Base-by-base conservation (phyloP, 1,140 invertebrate genomes). In the Bombus superbus region DNA sequence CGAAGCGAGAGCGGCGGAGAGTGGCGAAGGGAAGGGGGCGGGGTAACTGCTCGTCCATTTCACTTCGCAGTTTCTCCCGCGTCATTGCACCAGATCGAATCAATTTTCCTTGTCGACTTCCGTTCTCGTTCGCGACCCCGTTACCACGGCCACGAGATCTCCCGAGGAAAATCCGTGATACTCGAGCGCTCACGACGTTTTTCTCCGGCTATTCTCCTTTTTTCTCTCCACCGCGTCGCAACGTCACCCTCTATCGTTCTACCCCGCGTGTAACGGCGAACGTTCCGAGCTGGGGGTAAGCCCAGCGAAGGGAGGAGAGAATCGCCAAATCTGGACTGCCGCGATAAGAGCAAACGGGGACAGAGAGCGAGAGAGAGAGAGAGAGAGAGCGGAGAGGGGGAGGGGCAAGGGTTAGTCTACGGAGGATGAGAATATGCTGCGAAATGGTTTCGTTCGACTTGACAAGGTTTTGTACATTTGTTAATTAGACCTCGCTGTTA, bases 41-140 rank as follows among this genome's bases (percentile, higher is more conserved):
- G 40, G 32, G 9, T 69, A 64, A 62, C 74, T 15, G 38, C 72
- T 59, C 68, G 79, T 89, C 74, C 80, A 77, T 89, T 89, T 73
- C 84, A 86, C 71, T 83, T 86, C 47, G 88, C 77, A 81, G 84
- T 89, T 89, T 89, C 87, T 89, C 80, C 74, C 85, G 88, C 89
- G 78, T 90, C 89, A 83, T 89, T 90, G 88, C 89, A 71, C 78
- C 77, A 81, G 88, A 90, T 90, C 85, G 77, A 87, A 90, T 90
- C 85, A 89, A 83, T 90, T 85, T 89, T 90, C 74, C 88, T 85
- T 81, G 85, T 85, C 85, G 77, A 53, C 81, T 83, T 86, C 81
- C 85, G 81, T 81, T 83, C 77, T 78, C 84, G 62, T 81, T 86
- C 77, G 77, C 57, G 78, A 74, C 78, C 77, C 77, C 83, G 69